A percentile compares a stretch with the other conserved stretches of the same genome.
Conservation (phyloP, 2,113 vertebrate species). For the Otocyon megalotis region DNA sequence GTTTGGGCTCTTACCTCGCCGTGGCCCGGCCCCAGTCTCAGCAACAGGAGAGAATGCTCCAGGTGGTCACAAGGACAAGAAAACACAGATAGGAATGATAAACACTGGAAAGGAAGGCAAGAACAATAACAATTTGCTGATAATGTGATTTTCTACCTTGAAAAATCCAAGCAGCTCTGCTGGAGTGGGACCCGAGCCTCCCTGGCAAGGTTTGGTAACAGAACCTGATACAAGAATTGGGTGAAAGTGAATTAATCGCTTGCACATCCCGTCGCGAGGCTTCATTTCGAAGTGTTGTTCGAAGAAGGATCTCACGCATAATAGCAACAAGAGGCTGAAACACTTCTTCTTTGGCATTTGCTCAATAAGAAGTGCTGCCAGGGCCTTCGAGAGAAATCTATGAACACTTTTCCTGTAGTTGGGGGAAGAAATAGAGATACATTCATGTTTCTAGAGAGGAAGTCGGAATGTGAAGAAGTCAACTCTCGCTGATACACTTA, state of each 20-base stretch:
- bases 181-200: neutral
- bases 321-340: neutral
- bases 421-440: neutral
- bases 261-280: no score
- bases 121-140: conserved; percentile 5
- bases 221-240: neutral
- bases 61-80: neutral
- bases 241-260: neutral
- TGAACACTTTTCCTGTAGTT: no score
- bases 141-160: neutral
- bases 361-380: neutral
- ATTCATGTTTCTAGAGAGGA: neutral
- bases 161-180: neutral
- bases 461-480: neutral
- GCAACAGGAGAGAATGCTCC: neutral
- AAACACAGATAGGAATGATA: conserved; percentile 11
- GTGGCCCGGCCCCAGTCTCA: neutral
- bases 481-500: neutral
- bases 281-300: neutral
- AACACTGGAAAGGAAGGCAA: neutral
- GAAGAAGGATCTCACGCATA: neutral
- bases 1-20: neutral
- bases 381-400: neutral
- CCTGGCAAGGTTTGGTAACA: neutral
- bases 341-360: neutral